phyloP scores from a whole-genome alignment of 2,888 invertebrate genomes.

The Andrena haemorrhoa region DNA sequence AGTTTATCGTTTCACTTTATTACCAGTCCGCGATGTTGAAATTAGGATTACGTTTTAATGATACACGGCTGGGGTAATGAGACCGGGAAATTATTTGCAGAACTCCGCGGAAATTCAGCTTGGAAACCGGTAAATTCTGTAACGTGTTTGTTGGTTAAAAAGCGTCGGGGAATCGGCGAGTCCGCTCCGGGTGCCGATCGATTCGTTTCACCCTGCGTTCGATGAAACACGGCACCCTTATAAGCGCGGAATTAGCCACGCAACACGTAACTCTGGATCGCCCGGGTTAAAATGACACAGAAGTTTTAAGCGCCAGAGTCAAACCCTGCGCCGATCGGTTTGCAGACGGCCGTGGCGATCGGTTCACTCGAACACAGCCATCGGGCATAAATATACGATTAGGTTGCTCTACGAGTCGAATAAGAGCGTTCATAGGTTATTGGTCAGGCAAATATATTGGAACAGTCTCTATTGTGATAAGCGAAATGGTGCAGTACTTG shows the following conservation, averaged over 20 bases:
- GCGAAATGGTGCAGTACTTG: constrained; percentile 6
- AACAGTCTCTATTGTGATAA: constrained; percentile 5
- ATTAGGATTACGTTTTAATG: neutral
- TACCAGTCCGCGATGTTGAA: neutral
- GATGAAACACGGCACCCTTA: constrained; percentile 21
- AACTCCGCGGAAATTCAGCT: neutral
- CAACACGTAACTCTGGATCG: constrained; percentile 1
- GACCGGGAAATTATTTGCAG: neutral
- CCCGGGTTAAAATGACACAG: constrained; percentile 17
- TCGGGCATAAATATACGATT: no score
- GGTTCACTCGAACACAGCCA: no score
- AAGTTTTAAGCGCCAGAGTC: constrained; percentile 1
- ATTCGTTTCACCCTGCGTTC: constrained; percentile 13
- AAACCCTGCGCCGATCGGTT: neutral
- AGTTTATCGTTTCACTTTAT: neutral
- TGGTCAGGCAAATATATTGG: neutral
- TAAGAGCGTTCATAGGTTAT: neutral
- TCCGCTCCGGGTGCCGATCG: constrained; percentile 17
- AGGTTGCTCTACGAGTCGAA: no score
- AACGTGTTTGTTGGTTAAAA: constrained; percentile 20
- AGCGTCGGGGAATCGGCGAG: constrained; percentile 4
- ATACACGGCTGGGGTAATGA: neutral
- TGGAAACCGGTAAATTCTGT: neutral
- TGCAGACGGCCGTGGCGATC: neutral
- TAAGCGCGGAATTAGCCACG: constrained; percentile 22